Evolutionary conservation across 2,113 vertebrate species (phyloP).

Genomic region (Catharus bicknelli): DNA sequence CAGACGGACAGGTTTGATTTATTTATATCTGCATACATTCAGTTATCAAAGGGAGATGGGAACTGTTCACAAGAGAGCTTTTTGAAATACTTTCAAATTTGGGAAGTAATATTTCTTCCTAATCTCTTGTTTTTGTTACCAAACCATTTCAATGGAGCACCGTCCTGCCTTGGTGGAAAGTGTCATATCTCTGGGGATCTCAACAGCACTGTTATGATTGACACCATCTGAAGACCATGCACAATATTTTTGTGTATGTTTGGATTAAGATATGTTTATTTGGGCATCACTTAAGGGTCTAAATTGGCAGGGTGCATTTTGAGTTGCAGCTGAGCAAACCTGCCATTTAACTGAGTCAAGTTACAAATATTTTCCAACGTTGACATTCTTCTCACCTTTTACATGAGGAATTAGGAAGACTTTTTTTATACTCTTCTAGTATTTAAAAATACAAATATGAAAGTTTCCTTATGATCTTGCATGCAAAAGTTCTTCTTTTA

Average conservation of each 20-base stretch:
- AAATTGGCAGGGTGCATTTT: not conserved
- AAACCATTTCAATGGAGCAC: not conserved
- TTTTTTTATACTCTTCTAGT: not conserved
- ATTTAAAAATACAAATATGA: not conserved
- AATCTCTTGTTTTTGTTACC: not conserved
- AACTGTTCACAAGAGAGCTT: not conserved
- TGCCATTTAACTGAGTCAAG: not conserved
- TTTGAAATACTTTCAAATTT: not conserved
- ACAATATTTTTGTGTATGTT: not conserved
- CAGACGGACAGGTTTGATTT: not conserved
- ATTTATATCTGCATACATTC: not conserved
- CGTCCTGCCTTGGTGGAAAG: not conserved
- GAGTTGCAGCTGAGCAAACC: conserved; percentile 16
- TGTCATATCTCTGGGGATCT: not conserved
- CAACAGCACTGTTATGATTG: not conserved
- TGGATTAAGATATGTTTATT: not conserved
- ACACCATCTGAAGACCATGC: not conserved
- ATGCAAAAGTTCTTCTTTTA: not conserved
- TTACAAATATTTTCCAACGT: conserved; percentile 2
- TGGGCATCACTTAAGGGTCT: not conserved
- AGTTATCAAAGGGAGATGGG: conserved; percentile 6
- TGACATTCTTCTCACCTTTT: not conserved
- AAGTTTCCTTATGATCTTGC: not conserved
- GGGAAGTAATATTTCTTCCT: not conserved
- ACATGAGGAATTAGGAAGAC: not conserved